phyloP scores from a whole-genome alignment of 2,797 vertebrate species.

The Takifugu ocellatus region DNA sequence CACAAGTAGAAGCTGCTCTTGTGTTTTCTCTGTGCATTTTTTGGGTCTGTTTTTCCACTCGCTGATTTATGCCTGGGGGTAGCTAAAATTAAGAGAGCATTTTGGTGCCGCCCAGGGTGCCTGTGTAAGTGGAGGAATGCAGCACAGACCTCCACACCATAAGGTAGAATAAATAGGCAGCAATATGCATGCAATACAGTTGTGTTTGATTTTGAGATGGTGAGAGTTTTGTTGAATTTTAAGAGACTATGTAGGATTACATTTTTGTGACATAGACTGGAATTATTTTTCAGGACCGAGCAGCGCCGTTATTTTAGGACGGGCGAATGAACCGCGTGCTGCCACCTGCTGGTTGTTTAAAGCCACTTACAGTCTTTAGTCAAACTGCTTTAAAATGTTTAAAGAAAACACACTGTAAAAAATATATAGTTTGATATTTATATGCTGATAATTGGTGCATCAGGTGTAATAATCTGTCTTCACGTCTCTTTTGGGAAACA shows the following conservation, averaged over 20 bases:
- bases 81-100: constrained; percentile 78
- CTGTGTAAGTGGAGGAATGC: constrained; percentile 73
- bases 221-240: not conserved
- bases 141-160: constrained; percentile 68
- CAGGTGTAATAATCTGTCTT: no score
- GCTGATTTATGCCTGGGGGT: constrained; percentile 76
- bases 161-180: constrained; percentile 74
- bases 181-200: constrained; percentile 58
- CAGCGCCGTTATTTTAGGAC: constrained; percentile 28
- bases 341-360: constrained; percentile 61
- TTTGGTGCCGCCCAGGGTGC: constrained; percentile 76
- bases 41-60: constrained; percentile 78
- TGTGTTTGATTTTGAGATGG: constrained; percentile 40
- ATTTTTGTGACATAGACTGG: not conserved
- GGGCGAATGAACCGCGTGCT: constrained; percentile 44
- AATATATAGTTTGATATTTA: no score
- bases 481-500: no score
- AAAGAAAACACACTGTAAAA: no score
- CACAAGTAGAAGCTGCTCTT: constrained; percentile 49
- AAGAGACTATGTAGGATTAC: no score
- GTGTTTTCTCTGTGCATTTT: constrained; percentile 75
- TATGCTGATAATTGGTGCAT: no score
- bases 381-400: not conserved
- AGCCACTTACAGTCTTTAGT: not conserved
- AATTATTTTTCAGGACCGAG: constrained; percentile 32